phyloP scores from a whole-genome alignment of 2,888 invertebrate species.

The Rosalia funebris region DNA sequence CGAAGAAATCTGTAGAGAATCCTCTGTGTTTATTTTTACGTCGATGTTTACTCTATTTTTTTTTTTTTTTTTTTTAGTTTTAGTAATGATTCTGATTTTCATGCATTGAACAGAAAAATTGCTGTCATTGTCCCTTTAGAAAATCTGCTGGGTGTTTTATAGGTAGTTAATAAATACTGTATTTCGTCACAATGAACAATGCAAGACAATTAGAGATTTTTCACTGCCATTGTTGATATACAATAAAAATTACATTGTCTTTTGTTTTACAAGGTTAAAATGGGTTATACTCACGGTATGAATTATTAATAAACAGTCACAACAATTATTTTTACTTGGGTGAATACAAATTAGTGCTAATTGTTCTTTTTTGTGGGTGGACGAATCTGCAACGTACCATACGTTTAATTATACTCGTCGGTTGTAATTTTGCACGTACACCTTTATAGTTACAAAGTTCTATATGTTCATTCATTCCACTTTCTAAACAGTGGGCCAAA shows the following conservation, averaged over 20 bases:
- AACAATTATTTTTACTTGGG: slow-evolving; percentile 18
- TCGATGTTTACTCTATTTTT: too few species aligned
- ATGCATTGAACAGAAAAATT: background rate
- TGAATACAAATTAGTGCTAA: slow-evolving; percentile 35
- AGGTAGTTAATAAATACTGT: slow-evolving; percentile 6
- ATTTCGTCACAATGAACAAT: slow-evolving; percentile 23
- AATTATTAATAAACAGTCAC: slow-evolving; percentile 36
- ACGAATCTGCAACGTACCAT: slow-evolving; percentile 11
- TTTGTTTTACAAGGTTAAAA: slow-evolving; percentile 37
- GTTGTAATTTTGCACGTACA: slow-evolving; percentile 13
- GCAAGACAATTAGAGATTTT: slow-evolving; percentile 19
- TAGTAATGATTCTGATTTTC: too few species aligned
- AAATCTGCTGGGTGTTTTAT: slow-evolving; percentile 3
- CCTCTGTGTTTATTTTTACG: too few species aligned
- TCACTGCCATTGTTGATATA: slow-evolving; percentile 27
- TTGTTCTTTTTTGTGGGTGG: slow-evolving; percentile 33
- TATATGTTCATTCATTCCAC: background rate
- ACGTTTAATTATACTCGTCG: slow-evolving; percentile 8
- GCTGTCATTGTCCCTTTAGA: background rate
- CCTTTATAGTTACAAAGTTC: background rate
- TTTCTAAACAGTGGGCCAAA: background rate
- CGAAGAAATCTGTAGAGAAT: too few species aligned
- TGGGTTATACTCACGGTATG: slow-evolving; percentile 32
- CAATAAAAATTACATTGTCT: slow-evolving; percentile 38
- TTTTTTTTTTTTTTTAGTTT: too few species aligned